A percentile compares a stretch with the other conserved stretches of the same genome.
Conservation (phyloP, 2,797 vertebrate species). For the Notoglanidium macrostoma region DNA sequence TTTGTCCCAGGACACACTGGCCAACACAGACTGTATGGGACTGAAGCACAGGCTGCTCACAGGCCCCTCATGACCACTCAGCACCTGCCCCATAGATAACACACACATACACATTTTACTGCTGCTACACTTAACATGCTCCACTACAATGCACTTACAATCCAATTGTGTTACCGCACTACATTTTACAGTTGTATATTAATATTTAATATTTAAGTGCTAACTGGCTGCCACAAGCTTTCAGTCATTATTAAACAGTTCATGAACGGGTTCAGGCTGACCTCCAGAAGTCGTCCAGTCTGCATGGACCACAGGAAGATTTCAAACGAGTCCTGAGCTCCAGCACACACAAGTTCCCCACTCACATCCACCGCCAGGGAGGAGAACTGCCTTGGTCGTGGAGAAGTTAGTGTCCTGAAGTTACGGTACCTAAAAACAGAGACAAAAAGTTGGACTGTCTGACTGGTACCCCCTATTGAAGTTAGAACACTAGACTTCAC, state of each 20-base stretch:
- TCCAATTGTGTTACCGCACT: not conserved
- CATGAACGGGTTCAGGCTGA: conserved; percentile 63
- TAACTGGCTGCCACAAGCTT: not conserved
- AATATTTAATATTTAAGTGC: not conserved
- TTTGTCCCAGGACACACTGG: conserved; percentile 93
- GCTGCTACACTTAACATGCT: not conserved
- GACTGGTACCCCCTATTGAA: not conserved
- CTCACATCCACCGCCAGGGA: conserved; percentile 88
- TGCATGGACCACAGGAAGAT: conserved; percentile 98
- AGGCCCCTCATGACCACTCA: conserved; percentile 91
- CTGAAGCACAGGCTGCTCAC: conserved; percentile 90
- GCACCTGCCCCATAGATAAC: conserved; percentile 72
- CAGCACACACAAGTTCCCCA: conserved; percentile 90
- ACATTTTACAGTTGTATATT: not conserved
- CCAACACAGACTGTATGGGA: conserved; percentile 86
- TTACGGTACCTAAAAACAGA: conserved; percentile 87
- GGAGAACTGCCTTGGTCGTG: conserved; percentile 89
- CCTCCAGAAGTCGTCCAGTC: conserved; percentile 92
- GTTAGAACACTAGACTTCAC: not conserved
- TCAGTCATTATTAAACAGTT: not conserved
- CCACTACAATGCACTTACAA: not conserved
- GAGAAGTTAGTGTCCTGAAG: conserved; percentile 94
- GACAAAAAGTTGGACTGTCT: not conserved
- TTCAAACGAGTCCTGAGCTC: conserved; percentile 94
- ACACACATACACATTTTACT: not conserved